These are phyloP conservation scores for Cetonia aurata DNA, from an alignment of 2,888 invertebrate genomes.

Conservation along the genomic window DNA sequence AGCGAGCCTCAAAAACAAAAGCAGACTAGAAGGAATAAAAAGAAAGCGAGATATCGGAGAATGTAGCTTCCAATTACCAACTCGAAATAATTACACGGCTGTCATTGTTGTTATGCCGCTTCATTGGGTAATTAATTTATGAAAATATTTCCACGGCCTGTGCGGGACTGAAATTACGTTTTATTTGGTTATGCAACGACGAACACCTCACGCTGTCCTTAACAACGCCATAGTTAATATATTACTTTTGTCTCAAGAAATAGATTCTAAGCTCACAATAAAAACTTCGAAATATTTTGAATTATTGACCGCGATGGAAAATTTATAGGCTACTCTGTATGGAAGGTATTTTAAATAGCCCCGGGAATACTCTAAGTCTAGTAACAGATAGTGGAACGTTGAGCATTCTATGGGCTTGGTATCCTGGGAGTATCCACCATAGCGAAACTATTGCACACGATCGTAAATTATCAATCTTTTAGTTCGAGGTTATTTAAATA, in stretches of 20 bases:
- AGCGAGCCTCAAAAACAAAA: neutral
- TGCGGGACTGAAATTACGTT: slow-evolving; percentile 15
- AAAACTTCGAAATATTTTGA: slow-evolving; percentile 32
- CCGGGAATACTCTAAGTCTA: slow-evolving; percentile 24
- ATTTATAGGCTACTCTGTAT: slow-evolving; percentile 21
- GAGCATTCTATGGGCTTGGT: neutral
- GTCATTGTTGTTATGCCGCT: slow-evolving; percentile 20
- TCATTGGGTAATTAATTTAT: slow-evolving; percentile 31
- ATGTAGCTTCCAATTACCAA: slow-evolving; percentile 19
- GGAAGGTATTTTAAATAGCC: slow-evolving; percentile 20
- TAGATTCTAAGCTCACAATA: slow-evolving; percentile 21
- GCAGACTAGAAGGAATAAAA: neutral
- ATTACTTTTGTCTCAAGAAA: slow-evolving; percentile 27
- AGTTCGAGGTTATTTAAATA: slow-evolving; percentile 4
- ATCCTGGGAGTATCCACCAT: neutral
- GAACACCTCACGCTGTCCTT: slow-evolving; percentile 11
- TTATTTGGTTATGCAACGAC: slow-evolving; percentile 15
- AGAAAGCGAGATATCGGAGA: neutral
- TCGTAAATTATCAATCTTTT: slow-evolving; percentile 18
- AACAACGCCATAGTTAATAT: slow-evolving; percentile 19
- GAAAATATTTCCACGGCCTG: slow-evolving; percentile 15
- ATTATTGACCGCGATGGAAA: slow-evolving; percentile 23
- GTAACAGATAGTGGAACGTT: slow-evolving; percentile 21
- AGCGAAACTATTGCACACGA: slow-evolving; percentile 4
- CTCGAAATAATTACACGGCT: slow-evolving; percentile 17